Evolutionary conservation across 2,797 vertebrate genomes (phyloP).

Genomic region (Platyrinchus mystaceus): DNA sequence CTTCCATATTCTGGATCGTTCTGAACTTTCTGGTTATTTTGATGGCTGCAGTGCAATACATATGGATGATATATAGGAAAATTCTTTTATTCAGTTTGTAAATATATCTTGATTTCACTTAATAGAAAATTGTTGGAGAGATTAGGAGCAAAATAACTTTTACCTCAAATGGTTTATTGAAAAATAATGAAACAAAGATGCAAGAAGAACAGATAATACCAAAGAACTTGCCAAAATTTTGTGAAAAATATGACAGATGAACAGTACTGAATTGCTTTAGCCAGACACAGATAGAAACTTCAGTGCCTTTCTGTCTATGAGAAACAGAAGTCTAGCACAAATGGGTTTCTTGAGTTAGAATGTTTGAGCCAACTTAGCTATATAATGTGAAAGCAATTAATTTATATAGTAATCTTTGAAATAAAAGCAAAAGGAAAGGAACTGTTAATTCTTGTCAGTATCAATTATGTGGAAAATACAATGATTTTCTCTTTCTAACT

Average conservation of each 20-base stretch:
- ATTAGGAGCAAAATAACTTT: not conserved
- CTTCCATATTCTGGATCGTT: not conserved
- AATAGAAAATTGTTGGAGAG: not conserved
- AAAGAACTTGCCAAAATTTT: not conserved
- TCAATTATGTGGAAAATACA: slow-evolving; percentile 25
- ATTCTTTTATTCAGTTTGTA: not conserved
- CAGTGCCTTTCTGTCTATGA: not conserved
- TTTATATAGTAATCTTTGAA: not conserved
- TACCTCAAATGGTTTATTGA: not conserved
- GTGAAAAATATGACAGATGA: not conserved
- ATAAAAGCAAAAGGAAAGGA: slow-evolving; percentile 29
- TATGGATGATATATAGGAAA: not conserved
- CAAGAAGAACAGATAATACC: not conserved
- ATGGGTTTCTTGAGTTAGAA: not conserved
- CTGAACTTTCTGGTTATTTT: not conserved
- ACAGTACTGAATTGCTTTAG: not conserved
- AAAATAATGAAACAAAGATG: not conserved
- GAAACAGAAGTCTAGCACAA: not conserved
- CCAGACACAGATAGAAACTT: not conserved
- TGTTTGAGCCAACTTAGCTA: not conserved
- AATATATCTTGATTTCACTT: not conserved
- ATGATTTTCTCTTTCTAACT: slow-evolving; percentile 15
- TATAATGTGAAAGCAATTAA: not conserved
- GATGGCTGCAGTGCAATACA: not conserved
- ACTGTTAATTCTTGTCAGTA: slow-evolving; percentile 32